A percentile compares a stretch with the other conserved stretches of the same genome.
Evolutionary conservation across 2,797 vertebrate genomes (phyloP).

Genomic region (Dicrostonyx torquatus): DNA sequence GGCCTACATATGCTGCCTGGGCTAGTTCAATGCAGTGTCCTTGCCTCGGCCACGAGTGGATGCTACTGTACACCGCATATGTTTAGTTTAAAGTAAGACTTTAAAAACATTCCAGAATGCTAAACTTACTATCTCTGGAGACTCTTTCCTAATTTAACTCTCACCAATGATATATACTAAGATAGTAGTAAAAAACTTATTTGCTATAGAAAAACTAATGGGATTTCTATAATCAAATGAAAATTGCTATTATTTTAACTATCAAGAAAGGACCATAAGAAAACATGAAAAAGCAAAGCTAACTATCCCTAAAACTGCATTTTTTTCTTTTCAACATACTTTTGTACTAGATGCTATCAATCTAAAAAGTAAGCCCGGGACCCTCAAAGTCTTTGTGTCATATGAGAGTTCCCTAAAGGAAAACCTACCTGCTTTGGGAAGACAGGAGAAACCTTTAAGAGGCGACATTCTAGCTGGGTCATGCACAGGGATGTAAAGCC

Average conservation of each 20-base stretch:
- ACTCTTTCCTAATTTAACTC: slow-evolving; percentile 21
- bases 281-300: not conserved
- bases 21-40: not conserved
- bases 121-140: not conserved
- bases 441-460: not conserved
- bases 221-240: not conserved
- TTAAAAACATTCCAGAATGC: slow-evolving; percentile 1
- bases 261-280: not conserved
- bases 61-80: not conserved
- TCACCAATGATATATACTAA: not conserved
- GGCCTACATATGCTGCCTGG: not conserved
- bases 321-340: not conserved
- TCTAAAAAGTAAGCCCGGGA: slow-evolving; percentile 31
- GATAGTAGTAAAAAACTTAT: slow-evolving; percentile 12
- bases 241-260: slow-evolving; percentile 27
- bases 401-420: not conserved
- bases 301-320: not conserved
- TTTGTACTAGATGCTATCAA: not conserved
- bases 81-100: not conserved
- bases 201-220: slow-evolving; percentile 11
- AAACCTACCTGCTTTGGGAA: not conserved
- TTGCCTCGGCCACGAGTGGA: not conserved
- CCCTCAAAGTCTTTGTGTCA: not conserved
- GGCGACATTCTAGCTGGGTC: not conserved
- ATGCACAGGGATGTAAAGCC: no score